Evolutionary conservation across 2,888 invertebrate genomes (phyloP).

Genomic region (Aphidoletes aphidimyza): DNA sequence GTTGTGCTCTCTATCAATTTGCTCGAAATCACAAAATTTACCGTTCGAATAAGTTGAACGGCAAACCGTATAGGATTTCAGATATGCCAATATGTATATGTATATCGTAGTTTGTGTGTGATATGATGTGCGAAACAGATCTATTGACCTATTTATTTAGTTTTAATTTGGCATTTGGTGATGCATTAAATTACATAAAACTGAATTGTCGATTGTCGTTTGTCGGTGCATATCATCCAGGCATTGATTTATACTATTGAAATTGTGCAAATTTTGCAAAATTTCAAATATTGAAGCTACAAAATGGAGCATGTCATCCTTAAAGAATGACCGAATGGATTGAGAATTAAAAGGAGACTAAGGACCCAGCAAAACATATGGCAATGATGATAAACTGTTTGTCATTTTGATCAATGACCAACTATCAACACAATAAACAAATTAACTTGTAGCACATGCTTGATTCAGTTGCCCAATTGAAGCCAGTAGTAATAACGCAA

Average conservation of each 20-base stretch:
- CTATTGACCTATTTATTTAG: constrained; percentile 34
- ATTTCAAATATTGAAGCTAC: not conserved
- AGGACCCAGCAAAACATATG: not conserved
- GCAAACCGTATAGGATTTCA: not conserved
- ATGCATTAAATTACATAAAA: not conserved
- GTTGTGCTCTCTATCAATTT: not conserved
- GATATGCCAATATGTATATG: not conserved
- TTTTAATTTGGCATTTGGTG: not conserved
- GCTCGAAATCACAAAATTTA: constrained; percentile 27
- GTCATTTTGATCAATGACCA: constrained; percentile 12
- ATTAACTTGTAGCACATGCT: not conserved
- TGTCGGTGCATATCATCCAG: not conserved
- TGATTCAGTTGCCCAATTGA: not conserved
- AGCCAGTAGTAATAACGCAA: not conserved
- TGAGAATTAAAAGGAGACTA: not conserved
- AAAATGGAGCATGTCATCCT: no score
- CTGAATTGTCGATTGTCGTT: not conserved
- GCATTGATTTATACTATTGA: not conserved
- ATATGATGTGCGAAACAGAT: not conserved
- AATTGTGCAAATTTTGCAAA: not conserved
- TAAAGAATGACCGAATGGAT: not conserved
- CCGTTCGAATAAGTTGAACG: constrained; percentile 24
- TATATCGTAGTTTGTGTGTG: no score
- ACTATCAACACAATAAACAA: constrained; percentile 26
- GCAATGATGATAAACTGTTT: constrained; percentile 23